These are phyloP conservation scores for Reticulitermes lucifugus DNA, from an alignment of 2,888 invertebrate genomes.

Conservation along the genomic window DNA sequence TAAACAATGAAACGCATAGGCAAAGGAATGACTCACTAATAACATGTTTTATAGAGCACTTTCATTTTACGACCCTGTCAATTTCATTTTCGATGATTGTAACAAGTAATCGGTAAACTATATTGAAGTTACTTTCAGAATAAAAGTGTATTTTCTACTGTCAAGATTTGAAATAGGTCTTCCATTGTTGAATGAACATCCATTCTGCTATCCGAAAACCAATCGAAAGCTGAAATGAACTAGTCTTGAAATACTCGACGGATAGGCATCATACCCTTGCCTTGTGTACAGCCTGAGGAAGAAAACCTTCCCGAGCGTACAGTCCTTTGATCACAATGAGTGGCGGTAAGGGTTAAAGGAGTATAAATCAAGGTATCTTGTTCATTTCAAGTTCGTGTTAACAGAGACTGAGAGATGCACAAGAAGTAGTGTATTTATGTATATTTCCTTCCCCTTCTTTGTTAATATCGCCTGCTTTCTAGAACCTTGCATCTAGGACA, in stretches of 20 bases:
- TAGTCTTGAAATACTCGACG: background rate
- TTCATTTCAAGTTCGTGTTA: too few relatives aligned
- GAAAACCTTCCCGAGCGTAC: too few relatives aligned
- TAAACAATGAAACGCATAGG: background rate
- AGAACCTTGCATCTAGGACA: too few relatives aligned
- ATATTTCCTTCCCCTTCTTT: too few relatives aligned
- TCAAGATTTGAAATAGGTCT: background rate
- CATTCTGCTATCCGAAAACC: background rate
- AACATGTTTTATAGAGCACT: background rate
- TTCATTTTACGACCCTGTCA: conserved; percentile 12
- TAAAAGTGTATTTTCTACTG: background rate
- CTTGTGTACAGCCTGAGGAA: too few relatives aligned
- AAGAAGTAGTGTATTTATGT: too few relatives aligned
- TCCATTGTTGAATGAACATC: background rate
- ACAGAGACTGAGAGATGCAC: too few relatives aligned
- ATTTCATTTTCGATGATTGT: background rate
- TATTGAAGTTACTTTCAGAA: background rate
- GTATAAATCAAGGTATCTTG: too few relatives aligned
- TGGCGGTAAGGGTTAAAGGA: too few relatives aligned
- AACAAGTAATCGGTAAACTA: conserved; percentile 6
- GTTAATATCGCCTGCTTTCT: too few relatives aligned
- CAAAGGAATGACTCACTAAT: background rate
- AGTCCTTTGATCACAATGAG: too few relatives aligned
- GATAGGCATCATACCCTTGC: background rate
- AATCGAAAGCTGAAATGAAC: background rate